Evolutionary conservation across 1,140 invertebrate genomes (phyloP).

Genomic region (Megalopta genalis): DNA sequence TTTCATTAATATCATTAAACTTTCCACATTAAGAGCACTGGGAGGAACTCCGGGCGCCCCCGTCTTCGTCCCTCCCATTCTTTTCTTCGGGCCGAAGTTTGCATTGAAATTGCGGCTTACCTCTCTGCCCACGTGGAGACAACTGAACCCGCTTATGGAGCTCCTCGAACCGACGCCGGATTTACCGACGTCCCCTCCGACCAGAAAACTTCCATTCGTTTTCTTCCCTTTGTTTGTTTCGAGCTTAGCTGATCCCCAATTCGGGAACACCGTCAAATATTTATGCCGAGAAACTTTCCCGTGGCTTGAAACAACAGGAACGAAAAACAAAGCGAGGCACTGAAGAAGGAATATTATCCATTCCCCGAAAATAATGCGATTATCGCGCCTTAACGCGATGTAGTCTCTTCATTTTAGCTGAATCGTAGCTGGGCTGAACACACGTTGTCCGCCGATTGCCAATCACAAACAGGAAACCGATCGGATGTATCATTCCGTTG

Average conservation of each 20-base stretch:
- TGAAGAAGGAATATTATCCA: not conserved
- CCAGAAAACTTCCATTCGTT: not conserved
- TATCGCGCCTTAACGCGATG: not conserved
- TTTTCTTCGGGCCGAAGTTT: conserved; percentile 45
- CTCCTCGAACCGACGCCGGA: conserved; percentile 18
- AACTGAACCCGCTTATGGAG: conserved; percentile 3
- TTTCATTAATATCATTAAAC: conserved; percentile 69
- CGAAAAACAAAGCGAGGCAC: not conserved
- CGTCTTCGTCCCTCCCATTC: conserved; percentile 19
- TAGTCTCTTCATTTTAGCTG: too few relatives aligned
- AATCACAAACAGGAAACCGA: too few relatives aligned
- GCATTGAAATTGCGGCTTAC: conserved; percentile 47
- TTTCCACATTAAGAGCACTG: conserved; percentile 54
- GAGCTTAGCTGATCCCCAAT: not conserved
- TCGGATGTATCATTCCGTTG: too few relatives aligned
- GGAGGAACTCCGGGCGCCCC: not conserved
- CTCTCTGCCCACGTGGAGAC: conserved; percentile 15
- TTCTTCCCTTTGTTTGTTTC: not conserved
- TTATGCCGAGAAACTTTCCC: not conserved
- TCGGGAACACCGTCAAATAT: not conserved
- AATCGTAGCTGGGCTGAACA: too few relatives aligned
- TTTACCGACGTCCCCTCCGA: not conserved
- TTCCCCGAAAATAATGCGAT: not conserved
- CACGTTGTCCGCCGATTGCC: too few relatives aligned
- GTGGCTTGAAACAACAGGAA: not conserved